Evolutionary conservation across 2,888 invertebrate genomes (phyloP), one percentile per base, ranked within the genome.

Genomic region (Meliscaeva auricollis): DNA sequence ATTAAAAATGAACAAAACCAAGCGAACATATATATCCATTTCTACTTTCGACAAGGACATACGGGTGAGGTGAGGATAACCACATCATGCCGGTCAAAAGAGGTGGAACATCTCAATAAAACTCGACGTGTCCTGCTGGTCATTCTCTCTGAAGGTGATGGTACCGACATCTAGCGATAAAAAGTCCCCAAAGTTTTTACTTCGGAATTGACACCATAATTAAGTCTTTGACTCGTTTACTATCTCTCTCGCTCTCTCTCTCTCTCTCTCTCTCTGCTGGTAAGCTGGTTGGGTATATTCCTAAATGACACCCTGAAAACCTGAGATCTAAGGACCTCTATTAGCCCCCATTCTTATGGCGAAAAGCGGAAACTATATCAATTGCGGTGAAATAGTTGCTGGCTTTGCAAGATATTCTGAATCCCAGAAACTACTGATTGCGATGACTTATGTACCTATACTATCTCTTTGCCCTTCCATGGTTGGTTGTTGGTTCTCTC

Each of bases 121-220:
- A 35, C 35, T 41, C 64, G 48, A 80, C 80, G 75, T 80, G 80
- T 84, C 80, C 84, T 72, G 68, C 44, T 50, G 38, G 68, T 30
- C 30, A 15, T 17, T 5, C 7, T 17, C 26, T 17, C 41, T 70
- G 81, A 85, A 85, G 68, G 62, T 80, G 76, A n/a, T n/a, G 76
- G 76, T n/a, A n/a, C n/a, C 72, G 76, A 85, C 85, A 85, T 72
- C 72, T 41, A 85, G 44, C 76, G 85, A 85, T 85, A 26, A 85
- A 85, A 85, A 85, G 85, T 85, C 81, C 81, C 76, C 38, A 84
- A 85, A 85, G 81, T 85, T 81, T 85, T 85, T 85, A 85, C 85
- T 85, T 81, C 56, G 22, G 50, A 81, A 85, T 81, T 81, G 85
- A 81, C 85, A 85, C 85, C 81, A 77, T 85, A 81, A 85, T 85